Evolutionary conservation across 1,140 invertebrate species (phyloP), one percentile per base, ranked within the genome.

Genomic region (Lysiphlebus fabarum): DNA sequence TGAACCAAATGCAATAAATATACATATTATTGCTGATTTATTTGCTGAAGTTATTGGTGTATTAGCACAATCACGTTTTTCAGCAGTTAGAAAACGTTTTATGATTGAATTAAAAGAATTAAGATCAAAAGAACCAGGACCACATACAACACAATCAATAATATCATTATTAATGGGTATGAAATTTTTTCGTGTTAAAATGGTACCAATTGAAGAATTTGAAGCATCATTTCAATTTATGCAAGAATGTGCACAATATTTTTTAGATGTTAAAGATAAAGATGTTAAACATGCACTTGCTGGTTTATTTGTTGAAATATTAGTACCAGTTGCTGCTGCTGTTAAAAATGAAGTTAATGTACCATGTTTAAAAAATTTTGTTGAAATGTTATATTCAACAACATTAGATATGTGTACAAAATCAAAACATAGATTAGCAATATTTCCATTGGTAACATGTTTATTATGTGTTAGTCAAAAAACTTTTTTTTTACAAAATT

Each of bases 181-280:
- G 93, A 99, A 99, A 82, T 99, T 99, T 81, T 99, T 99, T 76
- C 83, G 96, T 59, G 88, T 93, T 6, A 93, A 93, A 88, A 99
- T 99, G 94, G 96, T 97, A 49, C 96, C 97, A 1, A 99, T 99
- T 62, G 95, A 98, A 82, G 96, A 99, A 76, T 99, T 99, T 80
- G 97, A 99, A 78, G 94, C 93, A 0, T 97, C 95, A 5, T 97
- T 99, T 74, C 94, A 96, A 74, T 99, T 99, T 73, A 90, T 99
- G 81, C 95, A 99, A 78, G 96, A 99, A 74, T 95, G 96, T 76
- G 97, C 94, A 4, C 93, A 95, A 69, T 99, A 98, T 80, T 99
- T 99, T 76, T 81, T 98, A 4, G 98, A 99, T 82, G 93, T 96
- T 0, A 98, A 98, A 77, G 96, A 99, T 69, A 96, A 98, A 77